Percentiles rank a stretch among this genome's conserved stretches.
Conservation (phyloP, 2,113 vertebrate species). For the Porphyrio hochstetteri region DNA sequence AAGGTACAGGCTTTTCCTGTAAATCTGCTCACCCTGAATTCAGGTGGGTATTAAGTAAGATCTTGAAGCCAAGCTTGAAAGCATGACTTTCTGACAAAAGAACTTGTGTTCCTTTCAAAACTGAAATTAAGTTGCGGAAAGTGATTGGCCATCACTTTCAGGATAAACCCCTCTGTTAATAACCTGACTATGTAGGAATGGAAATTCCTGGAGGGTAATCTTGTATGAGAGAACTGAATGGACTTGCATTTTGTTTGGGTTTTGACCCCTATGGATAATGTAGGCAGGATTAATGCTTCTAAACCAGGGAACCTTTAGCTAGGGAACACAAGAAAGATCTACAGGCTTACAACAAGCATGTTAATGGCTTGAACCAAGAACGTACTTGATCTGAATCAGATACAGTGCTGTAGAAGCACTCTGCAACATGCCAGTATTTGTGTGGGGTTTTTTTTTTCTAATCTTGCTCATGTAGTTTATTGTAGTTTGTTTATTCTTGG, state of each 20-base stretch:
- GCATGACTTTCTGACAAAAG: conserved; percentile 14
- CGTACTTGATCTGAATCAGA: not conserved
- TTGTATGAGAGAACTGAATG: not conserved
- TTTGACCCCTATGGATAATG: not conserved
- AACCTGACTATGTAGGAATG: not conserved
- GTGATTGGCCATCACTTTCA: not conserved
- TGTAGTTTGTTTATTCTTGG: not conserved
- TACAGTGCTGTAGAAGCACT: not conserved
- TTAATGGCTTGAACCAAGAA: not conserved
- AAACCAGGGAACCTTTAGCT: not conserved
- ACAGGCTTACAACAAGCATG: not conserved
- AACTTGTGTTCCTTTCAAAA: not conserved
- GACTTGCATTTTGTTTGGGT: not conserved
- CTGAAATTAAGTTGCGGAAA: not conserved
- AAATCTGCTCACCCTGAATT: not conserved
- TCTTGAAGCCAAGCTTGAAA: not conserved
- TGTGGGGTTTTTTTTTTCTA: not conserved
- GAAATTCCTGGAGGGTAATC: conserved; percentile 29
- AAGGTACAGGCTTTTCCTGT: not conserved
- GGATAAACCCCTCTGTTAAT: conserved; percentile 5
- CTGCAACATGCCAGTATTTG: not conserved
- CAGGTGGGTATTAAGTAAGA: not conserved
- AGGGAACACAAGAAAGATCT: not conserved
- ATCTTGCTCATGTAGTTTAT: not conserved
- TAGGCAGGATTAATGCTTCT: not conserved